Percentiles rank a stretch among this genome's conserved stretches.
phyloP scores from a whole-genome alignment of 2,113 vertebrate genomes.

The Gallinago media region DNA sequence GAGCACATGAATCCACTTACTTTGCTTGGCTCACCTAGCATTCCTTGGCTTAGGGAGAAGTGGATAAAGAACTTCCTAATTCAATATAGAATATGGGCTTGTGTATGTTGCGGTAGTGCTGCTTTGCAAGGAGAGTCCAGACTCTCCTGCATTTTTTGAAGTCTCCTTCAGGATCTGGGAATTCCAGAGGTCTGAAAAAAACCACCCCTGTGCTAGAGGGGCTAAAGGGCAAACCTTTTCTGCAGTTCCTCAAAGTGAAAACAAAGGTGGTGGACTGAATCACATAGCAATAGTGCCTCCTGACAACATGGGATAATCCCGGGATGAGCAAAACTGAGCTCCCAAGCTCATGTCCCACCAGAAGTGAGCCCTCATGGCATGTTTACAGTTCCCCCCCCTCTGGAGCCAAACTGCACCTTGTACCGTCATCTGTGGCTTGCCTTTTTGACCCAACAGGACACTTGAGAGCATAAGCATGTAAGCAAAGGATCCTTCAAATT shows the following conservation, averaged over 20 bases:
- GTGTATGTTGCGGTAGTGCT: neutral
- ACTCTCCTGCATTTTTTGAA: neutral
- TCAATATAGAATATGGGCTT: neutral
- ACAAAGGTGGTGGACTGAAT: neutral
- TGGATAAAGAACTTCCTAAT: neutral
- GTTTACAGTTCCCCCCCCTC: neutral
- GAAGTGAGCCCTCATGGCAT: neutral
- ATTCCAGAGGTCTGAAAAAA: neutral
- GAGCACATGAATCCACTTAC: neutral
- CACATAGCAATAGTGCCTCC: neutral
- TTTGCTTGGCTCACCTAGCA: neutral
- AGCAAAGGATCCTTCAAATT: neutral
- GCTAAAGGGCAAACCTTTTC: neutral
- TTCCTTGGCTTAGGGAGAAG: neutral
- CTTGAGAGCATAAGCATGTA: neutral
- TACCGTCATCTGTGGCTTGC: neutral
- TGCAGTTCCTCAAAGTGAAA: neutral
- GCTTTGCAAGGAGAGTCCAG: neutral
- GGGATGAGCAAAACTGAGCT: neutral
- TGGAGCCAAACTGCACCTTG: neutral
- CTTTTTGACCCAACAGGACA: neutral
- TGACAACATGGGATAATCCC: rapidly evolving
- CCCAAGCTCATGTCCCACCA: neutral
- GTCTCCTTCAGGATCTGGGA: neutral
- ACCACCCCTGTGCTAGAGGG: neutral